Base-by-base conservation (phyloP, 2,888 invertebrate species). In the Caradrina clavipalpis region DNA sequence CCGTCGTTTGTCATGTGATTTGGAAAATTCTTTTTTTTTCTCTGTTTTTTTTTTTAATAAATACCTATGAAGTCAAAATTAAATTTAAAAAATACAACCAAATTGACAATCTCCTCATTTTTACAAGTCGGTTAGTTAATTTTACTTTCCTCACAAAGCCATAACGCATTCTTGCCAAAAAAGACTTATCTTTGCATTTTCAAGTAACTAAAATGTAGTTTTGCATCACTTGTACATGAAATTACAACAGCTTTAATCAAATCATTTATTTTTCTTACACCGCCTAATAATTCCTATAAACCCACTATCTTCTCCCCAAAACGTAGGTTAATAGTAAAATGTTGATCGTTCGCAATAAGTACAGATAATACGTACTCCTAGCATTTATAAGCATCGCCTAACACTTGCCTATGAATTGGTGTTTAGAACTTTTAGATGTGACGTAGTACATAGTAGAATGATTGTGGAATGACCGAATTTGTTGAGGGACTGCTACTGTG, bases 331-430 rank as follows among this genome's bases (percentile, higher is more conserved):
- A 59, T 78, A 84, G 70, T 53, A 49, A 81, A 76, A 69, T 75
- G 72, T 54, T 70, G 64, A 77, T 68, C 39, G 19, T 70, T 67
- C 58, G 83, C 81, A 85, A 85, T 84, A 84, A 79, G 26, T 69
- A 67, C 58, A 51, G 69, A 82, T 82, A 81, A 80, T 81, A 83
- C 15, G 50, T 70, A 72, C 17, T 59, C 11, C 57, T 69, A 82
- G 55, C 35, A 21, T 45, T 15, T 7, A n/a, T 83, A 84, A 78
- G 76, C 64, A 57, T 59, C 70, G 84, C 84, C 84, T 84, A 85
- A 81, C 67, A 71, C 63, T 81, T 81, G 84, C 82, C 82, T 83
- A 78, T 61, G 45, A 67, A 68, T 69, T 35, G 21, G 17, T 81
- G 79, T 79, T 21, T 55, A 64, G 56, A 39, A 66, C 19, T 17